phyloP scores from a whole-genome alignment of 2,797 vertebrate genomes.

The Poeciliopsis turneri region DNA sequence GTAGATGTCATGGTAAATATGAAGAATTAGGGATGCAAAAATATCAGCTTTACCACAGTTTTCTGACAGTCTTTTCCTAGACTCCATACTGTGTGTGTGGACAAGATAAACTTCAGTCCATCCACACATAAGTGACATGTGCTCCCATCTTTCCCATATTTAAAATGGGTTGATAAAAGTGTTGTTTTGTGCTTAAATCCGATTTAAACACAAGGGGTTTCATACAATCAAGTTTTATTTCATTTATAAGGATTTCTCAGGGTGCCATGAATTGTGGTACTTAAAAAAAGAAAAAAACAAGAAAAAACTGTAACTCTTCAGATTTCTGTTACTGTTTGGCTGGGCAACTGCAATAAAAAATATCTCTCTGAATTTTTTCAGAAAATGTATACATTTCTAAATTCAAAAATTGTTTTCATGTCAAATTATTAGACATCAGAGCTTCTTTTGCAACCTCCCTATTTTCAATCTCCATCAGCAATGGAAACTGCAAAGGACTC shows the following conservation, averaged over 20 bases:
- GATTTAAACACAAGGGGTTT: not conserved
- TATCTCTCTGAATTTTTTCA: not conserved
- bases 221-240: not conserved
- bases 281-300: not conserved
- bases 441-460: not conserved
- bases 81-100: not conserved
- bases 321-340: not conserved
- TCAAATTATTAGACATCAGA: not conserved
- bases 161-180: not conserved
- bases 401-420: not conserved
- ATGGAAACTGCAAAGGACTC: slow-evolving; percentile 24
- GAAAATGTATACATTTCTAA: not conserved
- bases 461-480: slow-evolving; percentile 17
- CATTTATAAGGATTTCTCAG: not conserved
- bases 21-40: not conserved
- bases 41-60: not conserved
- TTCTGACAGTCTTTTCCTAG: not conserved
- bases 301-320: too few species aligned
- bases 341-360: not conserved
- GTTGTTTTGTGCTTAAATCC: not conserved
- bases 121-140: not conserved
- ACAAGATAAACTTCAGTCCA: not conserved
- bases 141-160: not conserved
- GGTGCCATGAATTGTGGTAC: not conserved
- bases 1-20: not conserved